Evolutionary conservation across 2,888 invertebrate genomes (phyloP).

Genomic region (Sminthurinus aureus): DNA sequence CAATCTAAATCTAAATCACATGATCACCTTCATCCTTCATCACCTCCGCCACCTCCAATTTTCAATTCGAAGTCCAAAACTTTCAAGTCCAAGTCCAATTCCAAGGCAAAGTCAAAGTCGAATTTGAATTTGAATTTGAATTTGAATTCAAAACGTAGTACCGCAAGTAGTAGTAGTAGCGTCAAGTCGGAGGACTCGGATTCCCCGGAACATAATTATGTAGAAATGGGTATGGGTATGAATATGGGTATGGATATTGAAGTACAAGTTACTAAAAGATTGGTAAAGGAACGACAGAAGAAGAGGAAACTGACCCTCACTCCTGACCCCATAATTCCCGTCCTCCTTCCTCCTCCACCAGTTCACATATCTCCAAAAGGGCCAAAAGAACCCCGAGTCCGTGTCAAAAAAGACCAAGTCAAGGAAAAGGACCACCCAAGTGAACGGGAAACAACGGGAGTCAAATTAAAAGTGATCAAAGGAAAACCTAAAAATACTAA

Average conservation of each 20-base stretch:
- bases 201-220: slow-evolving; percentile 61
- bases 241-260: slow-evolving; percentile 23
- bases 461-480: neutral
- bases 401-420: neutral
- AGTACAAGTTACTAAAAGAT: no score
- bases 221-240: slow-evolving; percentile 55
- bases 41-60: neutral
- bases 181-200: slow-evolving; percentile 61
- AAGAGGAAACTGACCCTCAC: no score
- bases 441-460: neutral
- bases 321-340: neutral
- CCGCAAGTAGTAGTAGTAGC: no score
- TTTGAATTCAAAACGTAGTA: no score
- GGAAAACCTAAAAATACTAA: neutral
- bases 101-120: no score
- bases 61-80: no score
- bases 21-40: neutral
- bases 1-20: no score
- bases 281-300: no score
- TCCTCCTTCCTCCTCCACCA: neutral
- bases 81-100: no score
- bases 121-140: no score
- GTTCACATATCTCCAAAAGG: no score
- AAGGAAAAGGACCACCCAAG: slow-evolving; percentile 42
- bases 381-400: neutral